A percentile compares a stretch with the other conserved stretches of the same genome.
Conservation (phyloP, 2,797 vertebrate species). For the Kryptopterus vitreolus region DNA sequence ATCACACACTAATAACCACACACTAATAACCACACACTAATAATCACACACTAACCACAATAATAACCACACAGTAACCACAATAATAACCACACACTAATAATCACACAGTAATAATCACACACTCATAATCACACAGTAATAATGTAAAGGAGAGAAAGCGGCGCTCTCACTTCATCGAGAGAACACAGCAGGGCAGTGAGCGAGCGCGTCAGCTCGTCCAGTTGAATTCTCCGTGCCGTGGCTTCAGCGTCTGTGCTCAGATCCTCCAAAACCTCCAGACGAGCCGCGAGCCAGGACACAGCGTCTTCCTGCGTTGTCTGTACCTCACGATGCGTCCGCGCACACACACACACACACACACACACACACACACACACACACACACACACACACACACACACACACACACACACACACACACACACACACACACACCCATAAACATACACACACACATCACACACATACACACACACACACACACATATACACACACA, state of each 20-base stretch:
- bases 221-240: conserved; percentile 79
- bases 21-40: too few relatives aligned
- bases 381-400: neutral
- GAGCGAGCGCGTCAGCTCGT: conserved; percentile 80
- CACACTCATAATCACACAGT: too few relatives aligned
- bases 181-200: conserved; percentile 75
- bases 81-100: too few relatives aligned
- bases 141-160: neutral
- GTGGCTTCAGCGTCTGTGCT: conserved; percentile 82
- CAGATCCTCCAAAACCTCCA: conserved; percentile 76
- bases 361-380: neutral
- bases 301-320: conserved; percentile 78
- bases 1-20: too few relatives aligned
- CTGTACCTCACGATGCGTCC: conserved; percentile 71
- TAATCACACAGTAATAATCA: too few relatives aligned
- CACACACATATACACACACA: too few relatives aligned
- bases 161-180: conserved; percentile 74
- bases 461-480: too few relatives aligned
- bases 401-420: too few relatives aligned
- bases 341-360: conserved; percentile 16
- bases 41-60: too few relatives aligned
- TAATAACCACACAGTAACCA: too few relatives aligned
- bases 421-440: too few relatives aligned
- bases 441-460: too few relatives aligned
- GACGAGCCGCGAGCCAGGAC: conserved; percentile 83